These are phyloP conservation scores for Osmerus mordax DNA, from an alignment of 2,113 vertebrate genomes.

Conservation along the genomic window DNA sequence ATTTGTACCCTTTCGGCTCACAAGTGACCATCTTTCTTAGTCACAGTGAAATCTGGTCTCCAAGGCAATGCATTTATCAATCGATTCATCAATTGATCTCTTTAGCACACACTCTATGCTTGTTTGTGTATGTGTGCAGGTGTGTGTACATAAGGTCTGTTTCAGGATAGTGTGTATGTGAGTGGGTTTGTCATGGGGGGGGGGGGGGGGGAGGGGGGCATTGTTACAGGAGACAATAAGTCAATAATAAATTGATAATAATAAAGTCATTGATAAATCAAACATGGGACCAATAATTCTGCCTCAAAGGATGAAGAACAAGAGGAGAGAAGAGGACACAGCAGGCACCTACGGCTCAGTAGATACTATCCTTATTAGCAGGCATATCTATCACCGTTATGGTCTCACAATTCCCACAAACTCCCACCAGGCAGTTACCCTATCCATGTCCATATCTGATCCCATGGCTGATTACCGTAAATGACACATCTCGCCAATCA, in stretches of 20 bases:
- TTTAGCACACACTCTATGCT: background rate
- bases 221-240: too few relatives aligned
- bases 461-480: background rate
- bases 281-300: too few relatives aligned
- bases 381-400: constrained; percentile 23
- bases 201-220: background rate
- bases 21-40: constrained; percentile 56
- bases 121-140: background rate
- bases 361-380: constrained; percentile 26
- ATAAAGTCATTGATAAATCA: too few relatives aligned
- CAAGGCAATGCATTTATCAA: constrained; percentile 52
- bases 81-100: constrained; percentile 24
- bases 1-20: constrained; percentile 20
- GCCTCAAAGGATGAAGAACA: background rate
- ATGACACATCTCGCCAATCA: background rate
- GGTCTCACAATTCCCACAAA: constrained; percentile 17
- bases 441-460: background rate
- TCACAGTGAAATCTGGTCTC: constrained; percentile 93
- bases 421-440: constrained; percentile 6
- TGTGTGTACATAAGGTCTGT: background rate
- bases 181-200: background rate
- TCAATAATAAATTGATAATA: too few relatives aligned
- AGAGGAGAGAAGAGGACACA: constrained; percentile 6
- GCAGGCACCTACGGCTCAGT: constrained; percentile 1
- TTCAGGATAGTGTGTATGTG: constrained; percentile 2